Evolutionary conservation across 2,113 vertebrate genomes (phyloP), one percentile per base, ranked within the genome.

Genomic region (Larimichthys polyactis): DNA sequence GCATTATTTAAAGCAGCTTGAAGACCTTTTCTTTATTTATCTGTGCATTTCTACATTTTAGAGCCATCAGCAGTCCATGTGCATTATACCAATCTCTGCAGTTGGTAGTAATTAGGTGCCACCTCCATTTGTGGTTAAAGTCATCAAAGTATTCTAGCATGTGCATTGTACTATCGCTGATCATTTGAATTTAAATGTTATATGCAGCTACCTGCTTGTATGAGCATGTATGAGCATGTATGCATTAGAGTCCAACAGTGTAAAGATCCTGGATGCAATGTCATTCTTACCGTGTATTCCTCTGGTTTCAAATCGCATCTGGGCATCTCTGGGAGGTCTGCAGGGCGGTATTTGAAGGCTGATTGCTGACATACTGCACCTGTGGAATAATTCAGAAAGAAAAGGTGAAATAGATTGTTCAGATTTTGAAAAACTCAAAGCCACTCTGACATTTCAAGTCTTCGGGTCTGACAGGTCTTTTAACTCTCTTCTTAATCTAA

Each of bases 231-330:
- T 36, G 36, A 36, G 7, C 36, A 40, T 9, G 36, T 40, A 40
- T 40, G 36, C 36, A 40, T 40, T 40, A 40, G 1, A 40, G 36
- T 40, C 36, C 36, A 40, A 40, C 36, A 40, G 36, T 40, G 36
- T 2, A 40, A 40, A 8, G 36, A 40, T 40, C 36, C 66, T 70
- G 32, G 17, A 15, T 29, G 17, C 5, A 1, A 57, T 6, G 29
- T 54, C 24, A n/a, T 3, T 75, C 32, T 81, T 94, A 99, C 97
- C 91, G 96, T 88, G 77, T 97, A 97, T 84, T 93, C 91, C 82
- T 95, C 93, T 60, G 97, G 97, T 55, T 81, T 91, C 87, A 97
- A 97, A 90, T 94, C 90, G 77, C 97, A 98, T 0, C 95, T 91
- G 19, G 97, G 97, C 96, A 99, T 98, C 88, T 90, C 90, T 66